Evolutionary conservation across 2,888 invertebrate genomes (phyloP), one percentile per base, ranked within the genome.

Genomic region (Drosophila recens): DNA sequence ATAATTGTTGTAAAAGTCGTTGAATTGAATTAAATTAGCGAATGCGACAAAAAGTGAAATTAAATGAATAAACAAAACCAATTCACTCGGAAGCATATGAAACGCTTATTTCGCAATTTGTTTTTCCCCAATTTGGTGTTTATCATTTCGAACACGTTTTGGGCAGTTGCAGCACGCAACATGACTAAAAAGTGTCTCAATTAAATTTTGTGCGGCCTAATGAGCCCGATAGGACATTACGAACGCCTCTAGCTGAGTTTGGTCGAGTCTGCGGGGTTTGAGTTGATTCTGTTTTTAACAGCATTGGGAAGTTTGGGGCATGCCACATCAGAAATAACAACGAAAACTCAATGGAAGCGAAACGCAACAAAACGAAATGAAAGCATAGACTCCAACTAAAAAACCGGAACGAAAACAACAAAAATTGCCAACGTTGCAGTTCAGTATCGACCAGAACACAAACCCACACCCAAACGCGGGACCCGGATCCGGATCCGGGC

Each of bases 401-500:
- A 40, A 27, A 15, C 10, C 3, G 11, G 2, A 38, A 38, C 27
- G 1, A 46, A 6, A 34, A 34, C 20, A 15, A 34, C 34, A 13
- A 89, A 88, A 89, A 87, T 88, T 82, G 90, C 83, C 77, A 90
- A 90, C 89, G 79, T 68, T 84, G 87, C 89, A 87, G 77, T 79
- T 80, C 59, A 49, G 33, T 48, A 48, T 17, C 23, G n/a, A 45
- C 33, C 57, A 46, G 49, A 52, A 33, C 48, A 30, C 17, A n/a
- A 48, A 42, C 48, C 36, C 17, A n/a, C 43, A 65, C 13, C 40
- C 56, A 6, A 53, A 48, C 48, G 42, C 56, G 6, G 53, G 53
- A 53, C 42, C 43, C 20, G 52, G 59, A 38, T 48, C 46, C 56
- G 68, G 56, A 64, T 64, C 42, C 65, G 54, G 88, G 86, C 83